These are phyloP conservation scores for Apostichopus parvimensis DNA, from an alignment of 35 echinoderm and acorn worm species.

Conservation along the genomic window DNA sequence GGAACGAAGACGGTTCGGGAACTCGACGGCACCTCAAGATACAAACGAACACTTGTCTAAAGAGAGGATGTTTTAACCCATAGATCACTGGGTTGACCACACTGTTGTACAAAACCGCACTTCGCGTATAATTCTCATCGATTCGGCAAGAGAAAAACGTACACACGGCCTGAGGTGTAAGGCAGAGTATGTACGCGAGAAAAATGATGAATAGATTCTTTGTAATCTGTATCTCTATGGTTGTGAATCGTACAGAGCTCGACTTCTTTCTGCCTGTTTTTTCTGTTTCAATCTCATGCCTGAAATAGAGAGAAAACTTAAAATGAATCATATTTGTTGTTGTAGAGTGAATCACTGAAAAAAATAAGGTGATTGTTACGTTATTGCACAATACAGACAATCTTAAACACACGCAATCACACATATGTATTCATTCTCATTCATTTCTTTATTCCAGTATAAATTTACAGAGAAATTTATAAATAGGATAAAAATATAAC, in stretches of 20 bases:
- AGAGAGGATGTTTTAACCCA: not conserved
- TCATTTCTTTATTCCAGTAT: no score
- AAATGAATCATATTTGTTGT: no score
- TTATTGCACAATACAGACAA: not conserved
- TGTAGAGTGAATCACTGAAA: no score
- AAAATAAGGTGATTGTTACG: no score
- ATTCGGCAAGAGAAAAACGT: not conserved
- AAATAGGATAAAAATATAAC: no score
- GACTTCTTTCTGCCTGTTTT: no score
- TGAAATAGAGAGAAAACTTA: not conserved
- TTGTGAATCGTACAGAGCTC: no score
- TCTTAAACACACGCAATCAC: no score
- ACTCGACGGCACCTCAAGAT: not conserved
- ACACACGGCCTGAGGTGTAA: not conserved
- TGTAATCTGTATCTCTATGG: not conserved
- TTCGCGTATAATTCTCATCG: not conserved
- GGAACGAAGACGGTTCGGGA: not conserved
- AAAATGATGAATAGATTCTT: constrained; percentile 9
- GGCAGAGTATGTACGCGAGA: not conserved
- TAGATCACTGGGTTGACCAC: not conserved
- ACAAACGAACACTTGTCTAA: not conserved
- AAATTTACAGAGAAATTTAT: no score
- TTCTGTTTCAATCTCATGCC: not conserved
- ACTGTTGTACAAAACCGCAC: not conserved
- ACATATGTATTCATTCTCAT: no score